phyloP scores from a whole-genome alignment of 1,140 invertebrate species.

The Augochlora pura region DNA sequence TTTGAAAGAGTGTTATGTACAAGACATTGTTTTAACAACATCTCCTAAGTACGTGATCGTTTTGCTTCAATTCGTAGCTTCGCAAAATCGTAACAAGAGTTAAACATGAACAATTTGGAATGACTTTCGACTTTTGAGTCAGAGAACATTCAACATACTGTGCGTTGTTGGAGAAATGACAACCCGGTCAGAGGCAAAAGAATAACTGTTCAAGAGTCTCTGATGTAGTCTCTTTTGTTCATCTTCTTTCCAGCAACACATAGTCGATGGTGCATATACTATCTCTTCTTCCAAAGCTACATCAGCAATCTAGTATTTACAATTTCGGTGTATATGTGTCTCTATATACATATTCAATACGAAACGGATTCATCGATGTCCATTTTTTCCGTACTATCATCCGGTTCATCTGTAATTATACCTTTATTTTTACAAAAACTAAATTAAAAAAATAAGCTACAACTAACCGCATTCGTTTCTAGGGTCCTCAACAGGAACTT shows the following conservation, averaged over 20 bases:
- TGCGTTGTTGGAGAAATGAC: too few relatives aligned
- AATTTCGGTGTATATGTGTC: neutral
- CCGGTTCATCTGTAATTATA: neutral
- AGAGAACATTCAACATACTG: slow-evolving; percentile 23
- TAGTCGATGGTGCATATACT: slow-evolving; percentile 25
- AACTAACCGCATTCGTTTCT: slow-evolving; percentile 37
- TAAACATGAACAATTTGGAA: slow-evolving; percentile 52
- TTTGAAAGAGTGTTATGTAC: slow-evolving; percentile 5
- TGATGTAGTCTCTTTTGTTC: too few relatives aligned
- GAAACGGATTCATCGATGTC: slow-evolving; percentile 60
- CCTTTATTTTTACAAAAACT: neutral
- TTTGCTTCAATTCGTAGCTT: slow-evolving; percentile 35
- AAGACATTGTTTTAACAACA: slow-evolving; percentile 17
- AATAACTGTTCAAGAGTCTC: too few relatives aligned
- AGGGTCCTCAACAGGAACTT: slow-evolving; percentile 23
- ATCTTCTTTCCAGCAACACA: too few relatives aligned
- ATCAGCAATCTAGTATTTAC: slow-evolving; percentile 36
- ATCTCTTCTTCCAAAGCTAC: neutral
- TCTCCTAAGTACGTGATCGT: slow-evolving; percentile 32
- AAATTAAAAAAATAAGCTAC: neutral
- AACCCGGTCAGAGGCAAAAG: too few relatives aligned
- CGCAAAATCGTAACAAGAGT: slow-evolving; percentile 31
- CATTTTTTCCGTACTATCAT: slow-evolving; percentile 58
- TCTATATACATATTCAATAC: slow-evolving; percentile 22
- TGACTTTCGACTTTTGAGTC: slow-evolving; percentile 32